A percentile compares a stretch with the other conserved stretches of the same genome.
phyloP scores from a whole-genome alignment of 2,888 invertebrate genomes.

The Drosophila birchii region DNA sequence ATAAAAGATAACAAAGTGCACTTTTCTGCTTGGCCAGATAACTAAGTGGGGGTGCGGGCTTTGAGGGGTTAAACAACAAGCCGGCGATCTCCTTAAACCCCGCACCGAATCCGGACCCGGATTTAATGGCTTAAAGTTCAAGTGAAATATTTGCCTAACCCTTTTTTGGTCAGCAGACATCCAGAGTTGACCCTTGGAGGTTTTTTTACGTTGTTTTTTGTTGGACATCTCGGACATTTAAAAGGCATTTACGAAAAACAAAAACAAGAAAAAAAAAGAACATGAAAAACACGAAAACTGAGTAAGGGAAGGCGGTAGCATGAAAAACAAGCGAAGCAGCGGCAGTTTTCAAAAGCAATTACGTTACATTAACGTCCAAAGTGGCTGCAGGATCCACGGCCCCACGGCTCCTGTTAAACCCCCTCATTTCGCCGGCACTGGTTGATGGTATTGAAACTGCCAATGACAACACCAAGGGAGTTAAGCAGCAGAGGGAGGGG shows the following conservation, averaged over 20 bases:
- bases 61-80: slow-evolving; percentile 24
- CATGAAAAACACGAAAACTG: slow-evolving; percentile 52
- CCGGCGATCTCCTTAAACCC: slow-evolving; percentile 29
- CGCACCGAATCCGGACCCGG: slow-evolving; percentile 32
- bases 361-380: slow-evolving; percentile 73
- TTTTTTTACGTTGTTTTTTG: neutral
- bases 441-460: slow-evolving; percentile 53
- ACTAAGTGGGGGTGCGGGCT: slow-evolving; percentile 29
- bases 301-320: slow-evolving; percentile 27
- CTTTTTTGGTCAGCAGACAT: slow-evolving; percentile 40
- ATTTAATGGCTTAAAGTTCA: slow-evolving; percentile 75
- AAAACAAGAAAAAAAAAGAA: slow-evolving; percentile 6
- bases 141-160: slow-evolving; percentile 75
- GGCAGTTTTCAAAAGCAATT: slow-evolving; percentile 70
- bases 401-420: neutral
- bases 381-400: slow-evolving; percentile 55
- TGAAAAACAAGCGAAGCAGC: slow-evolving; percentile 37
- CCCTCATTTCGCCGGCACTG: slow-evolving; percentile 6
- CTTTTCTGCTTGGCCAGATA: slow-evolving; percentile 75
- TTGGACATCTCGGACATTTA: slow-evolving; percentile 46
- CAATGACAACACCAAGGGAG: slow-evolving; percentile 42
- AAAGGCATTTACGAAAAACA: slow-evolving; percentile 45
- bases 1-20: slow-evolving; percentile 82
- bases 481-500: neutral
- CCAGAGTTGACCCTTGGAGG: slow-evolving; percentile 51